Base-by-base conservation (phyloP, 1,140 invertebrate species). In the Euura saliciscinereae region DNA sequence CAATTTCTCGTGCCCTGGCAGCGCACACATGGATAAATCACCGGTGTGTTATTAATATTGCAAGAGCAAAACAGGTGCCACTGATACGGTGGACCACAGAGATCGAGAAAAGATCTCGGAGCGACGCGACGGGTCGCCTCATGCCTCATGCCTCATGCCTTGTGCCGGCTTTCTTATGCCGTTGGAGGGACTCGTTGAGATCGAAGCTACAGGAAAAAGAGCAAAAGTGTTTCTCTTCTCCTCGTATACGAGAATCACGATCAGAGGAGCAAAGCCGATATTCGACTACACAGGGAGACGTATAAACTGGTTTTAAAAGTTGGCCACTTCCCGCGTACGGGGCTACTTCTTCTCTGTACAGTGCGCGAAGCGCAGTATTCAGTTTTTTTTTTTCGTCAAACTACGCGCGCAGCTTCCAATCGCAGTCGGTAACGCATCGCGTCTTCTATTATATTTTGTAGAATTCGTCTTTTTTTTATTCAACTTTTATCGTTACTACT, bases 261-360 rank as follows among this genome's bases (percentile, higher is more conserved):
- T 8, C 6, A 6, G 51, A 59, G 51, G 8, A 59, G 51, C 51
- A 6, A n/a, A 69, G 28, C 68, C 44, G 68, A 59, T 46, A 46
- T 69, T 69, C 68, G 68, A 69, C 28, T 28, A 4, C 43, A 45
- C 4, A 7, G n/a, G 10, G 68, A 28, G 6, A 44, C 6, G 28
- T 28, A 69, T 42, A 69, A 69, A 44, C 45, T 8, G 68, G 43
- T 69, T 69, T 46, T 42, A 69, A 69, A 69, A 69, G 68, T 69
- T 69, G 68, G 68, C 68, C 68, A 69, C 51, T 59, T 59, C 51
- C 10, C 51, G 8, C 8, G 10, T 44, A 28, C 28, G 28, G 28
- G 28, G 28, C 28, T 28, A 28, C 28, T 28, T 28, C 28, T 28
- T 28, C 28, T 28, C 28, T 28, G 28, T 28, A 28, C 28, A 28